Conservation (phyloP, 1,140 invertebrate species). For the Ips nitidus region DNA sequence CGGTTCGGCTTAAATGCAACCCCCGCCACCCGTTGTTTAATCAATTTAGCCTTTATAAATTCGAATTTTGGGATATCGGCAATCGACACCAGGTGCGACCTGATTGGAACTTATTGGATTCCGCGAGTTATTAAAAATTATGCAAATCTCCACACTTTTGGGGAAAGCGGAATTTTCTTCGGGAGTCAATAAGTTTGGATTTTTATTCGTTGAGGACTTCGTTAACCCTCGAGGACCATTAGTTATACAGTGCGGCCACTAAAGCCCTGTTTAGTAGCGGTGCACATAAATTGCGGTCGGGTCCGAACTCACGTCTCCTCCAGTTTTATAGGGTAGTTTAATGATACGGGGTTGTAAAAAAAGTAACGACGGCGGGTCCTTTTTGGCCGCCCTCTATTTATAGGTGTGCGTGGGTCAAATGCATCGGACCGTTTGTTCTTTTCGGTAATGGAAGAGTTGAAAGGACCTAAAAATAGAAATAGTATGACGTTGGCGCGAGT, state of each 20-base stretch:
- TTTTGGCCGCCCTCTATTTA: too few relatives aligned
- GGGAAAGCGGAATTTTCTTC: neutral
- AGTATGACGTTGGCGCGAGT: neutral
- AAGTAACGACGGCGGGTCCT: too few relatives aligned
- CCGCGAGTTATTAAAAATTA: conserved; percentile 19
- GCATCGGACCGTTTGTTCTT: too few relatives aligned
- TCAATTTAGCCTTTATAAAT: conserved; percentile 28
- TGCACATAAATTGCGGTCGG: conserved; percentile 28
- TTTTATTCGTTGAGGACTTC: neutral
- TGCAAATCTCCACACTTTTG: neutral
- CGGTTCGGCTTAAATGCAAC: conserved; percentile 22
- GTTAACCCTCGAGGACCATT: neutral
- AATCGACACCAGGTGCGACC: conserved; percentile 17
- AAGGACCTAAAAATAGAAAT: neutral
- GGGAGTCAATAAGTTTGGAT: neutral
- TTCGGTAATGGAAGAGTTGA: too few relatives aligned
- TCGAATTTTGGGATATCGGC: conserved; percentile 19
- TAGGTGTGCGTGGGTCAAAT: too few relatives aligned
- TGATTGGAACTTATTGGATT: conserved; percentile 16
- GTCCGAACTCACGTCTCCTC: conserved; percentile 14
- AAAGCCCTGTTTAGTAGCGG: conserved; percentile 10
- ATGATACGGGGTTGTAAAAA: conserved; percentile 20
- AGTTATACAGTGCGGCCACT: conserved; percentile 11
- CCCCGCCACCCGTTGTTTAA: conserved; percentile 19
- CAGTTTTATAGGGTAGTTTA: conserved; percentile 34